phyloP scores from a whole-genome alignment of 2,113 vertebrate species.

The Cynocephalus volans region DNA sequence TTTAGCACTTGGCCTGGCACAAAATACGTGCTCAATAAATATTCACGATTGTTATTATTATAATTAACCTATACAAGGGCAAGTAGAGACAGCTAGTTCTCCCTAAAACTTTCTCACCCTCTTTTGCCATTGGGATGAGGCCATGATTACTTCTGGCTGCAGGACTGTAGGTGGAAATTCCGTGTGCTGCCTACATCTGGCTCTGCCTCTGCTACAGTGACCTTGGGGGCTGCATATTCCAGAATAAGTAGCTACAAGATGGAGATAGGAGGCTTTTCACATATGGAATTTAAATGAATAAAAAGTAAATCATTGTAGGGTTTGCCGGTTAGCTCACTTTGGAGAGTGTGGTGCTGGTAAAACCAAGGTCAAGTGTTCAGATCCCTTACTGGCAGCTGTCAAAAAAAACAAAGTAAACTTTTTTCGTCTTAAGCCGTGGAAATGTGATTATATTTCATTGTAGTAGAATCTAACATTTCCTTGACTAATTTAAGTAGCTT shows the following conservation, averaged over 20 bases:
- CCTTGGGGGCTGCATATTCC: not conserved
- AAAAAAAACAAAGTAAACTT: too few species aligned
- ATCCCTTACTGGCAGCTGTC: too few species aligned
- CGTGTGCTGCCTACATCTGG: not conserved
- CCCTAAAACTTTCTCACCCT: not conserved
- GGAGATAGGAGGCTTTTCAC: not conserved
- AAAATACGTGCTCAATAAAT: slow-evolving; percentile 35
- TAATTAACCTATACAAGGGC: not conserved
- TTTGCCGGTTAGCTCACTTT: too few species aligned
- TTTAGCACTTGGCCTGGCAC: not conserved
- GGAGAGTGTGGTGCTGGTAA: too few species aligned
- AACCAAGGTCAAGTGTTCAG: too few species aligned
- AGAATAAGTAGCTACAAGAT: not conserved
- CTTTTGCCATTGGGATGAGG: not conserved
- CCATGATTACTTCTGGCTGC: not conserved
- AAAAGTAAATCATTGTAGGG: not conserved
- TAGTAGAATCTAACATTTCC: not conserved
- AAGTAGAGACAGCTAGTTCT: not conserved
- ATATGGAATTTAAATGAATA: not conserved
- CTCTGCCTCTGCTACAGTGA: not conserved
- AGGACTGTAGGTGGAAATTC: not conserved
- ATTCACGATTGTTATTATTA: not conserved
- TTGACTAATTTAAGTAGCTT: not conserved
- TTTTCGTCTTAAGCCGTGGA: not conserved
- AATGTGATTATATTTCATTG: not conserved